Base-by-base conservation (phyloP, 2,888 invertebrate genomes). In the Lepidochrysops patricia region DNA sequence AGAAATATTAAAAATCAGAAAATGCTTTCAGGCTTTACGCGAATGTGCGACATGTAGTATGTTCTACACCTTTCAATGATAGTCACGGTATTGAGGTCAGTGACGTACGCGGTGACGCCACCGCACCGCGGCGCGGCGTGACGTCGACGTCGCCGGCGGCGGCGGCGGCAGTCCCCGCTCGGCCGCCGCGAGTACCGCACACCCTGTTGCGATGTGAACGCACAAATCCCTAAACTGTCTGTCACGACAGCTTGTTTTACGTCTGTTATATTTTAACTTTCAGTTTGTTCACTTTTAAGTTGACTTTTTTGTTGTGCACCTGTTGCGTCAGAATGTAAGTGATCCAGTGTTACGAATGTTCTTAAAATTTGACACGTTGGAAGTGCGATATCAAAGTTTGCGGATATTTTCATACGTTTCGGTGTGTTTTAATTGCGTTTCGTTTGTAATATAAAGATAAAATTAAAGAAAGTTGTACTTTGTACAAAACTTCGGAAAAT, bases 151-250 rank as follows among this genome's bases (percentile, higher is more conserved):
- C 60, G 27, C 62, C 59, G 34, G n/a, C 54, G 57, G 61, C 62
- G 59, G 19, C 19, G 68, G 67, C 76, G 76, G 71, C 81, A 88
- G 88, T 88, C 86, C 84, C 73, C 80, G 83, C 82, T 79, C 86
- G 75, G 79, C 79, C 83, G 84, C 86, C 86, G 83, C 86, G 83
- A 87, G 77, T 79, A 81, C 80, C 79, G 86, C 84, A 84, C 81
- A 80, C 79, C 70, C 85, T 87, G 89, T 72, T 89, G 89, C 84
- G 79, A 89, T 89, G 89, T 89, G 85, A 89, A 87, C 89, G 79
- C 76, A 72, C 80, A 84, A 84, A 72, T 76, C 79, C 72, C 71
- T 71, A 78, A 69, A 76, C 87, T 87, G 89, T 88, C 89, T 81
- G 79, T 62, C 71, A 82, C 85, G 89, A 79, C 88, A 88, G 88